A percentile compares a stretch with the other conserved stretches of the same genome.
Conservation (phyloP, 2,113 vertebrate genomes). For the Lepidothrix coronata region DNA sequence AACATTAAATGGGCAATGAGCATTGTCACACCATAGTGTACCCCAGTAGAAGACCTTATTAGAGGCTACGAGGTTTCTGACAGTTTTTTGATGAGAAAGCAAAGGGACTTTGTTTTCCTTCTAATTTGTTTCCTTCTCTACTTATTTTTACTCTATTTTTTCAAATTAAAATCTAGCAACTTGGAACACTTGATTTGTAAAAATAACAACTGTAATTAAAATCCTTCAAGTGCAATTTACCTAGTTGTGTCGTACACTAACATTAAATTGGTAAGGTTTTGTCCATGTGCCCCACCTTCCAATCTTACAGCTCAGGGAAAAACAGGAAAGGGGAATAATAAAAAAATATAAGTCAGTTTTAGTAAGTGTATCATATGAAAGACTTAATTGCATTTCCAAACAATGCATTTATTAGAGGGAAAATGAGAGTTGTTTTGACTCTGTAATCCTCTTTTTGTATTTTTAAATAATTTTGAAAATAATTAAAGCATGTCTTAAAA, state of each 20-base stretch:
- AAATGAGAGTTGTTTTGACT: neutral
- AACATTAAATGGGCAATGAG: neutral
- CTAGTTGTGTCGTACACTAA: neutral
- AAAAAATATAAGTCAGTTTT: neutral
- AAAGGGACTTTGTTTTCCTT: neutral
- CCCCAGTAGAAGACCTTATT: neutral
- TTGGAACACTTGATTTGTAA: neutral
- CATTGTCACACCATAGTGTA: neutral
- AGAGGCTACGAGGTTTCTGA: neutral
- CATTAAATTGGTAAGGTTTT: accelerated
- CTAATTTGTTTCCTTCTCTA: neutral
- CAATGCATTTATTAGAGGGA: neutral
- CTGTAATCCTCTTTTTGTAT: neutral
- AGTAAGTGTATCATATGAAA: neutral
- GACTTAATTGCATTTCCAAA: neutral
- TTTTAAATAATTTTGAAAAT: neutral
- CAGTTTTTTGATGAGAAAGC: neutral
- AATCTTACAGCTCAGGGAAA: neutral
- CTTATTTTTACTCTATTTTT: neutral
- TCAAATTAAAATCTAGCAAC: neutral
- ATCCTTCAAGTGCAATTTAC: neutral
- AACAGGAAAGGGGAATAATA: neutral
- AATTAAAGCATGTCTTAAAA: neutral
- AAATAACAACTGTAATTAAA: neutral
- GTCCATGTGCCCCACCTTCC: neutral